Conservation (phyloP, 2,888 invertebrate genomes). For the Candidula unifasciata region DNA sequence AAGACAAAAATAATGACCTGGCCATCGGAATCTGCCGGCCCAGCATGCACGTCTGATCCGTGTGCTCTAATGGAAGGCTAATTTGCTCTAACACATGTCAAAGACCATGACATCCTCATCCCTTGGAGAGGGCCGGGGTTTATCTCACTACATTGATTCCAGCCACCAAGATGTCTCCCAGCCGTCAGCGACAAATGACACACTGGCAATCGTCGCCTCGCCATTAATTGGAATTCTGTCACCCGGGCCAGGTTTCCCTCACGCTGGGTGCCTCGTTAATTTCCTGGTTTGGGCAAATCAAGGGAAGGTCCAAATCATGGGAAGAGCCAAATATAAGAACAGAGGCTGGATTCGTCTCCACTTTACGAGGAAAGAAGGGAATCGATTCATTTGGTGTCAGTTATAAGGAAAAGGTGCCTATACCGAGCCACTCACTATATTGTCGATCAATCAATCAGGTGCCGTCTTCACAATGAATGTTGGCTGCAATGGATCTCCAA, state of each 20-base stretch:
- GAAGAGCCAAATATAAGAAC: constrained; percentile 14
- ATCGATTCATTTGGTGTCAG: not conserved
- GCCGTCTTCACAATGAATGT: too few relatives aligned
- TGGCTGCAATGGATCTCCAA: too few relatives aligned
- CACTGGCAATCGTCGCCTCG: constrained; percentile 32
- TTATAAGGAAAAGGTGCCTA: too few relatives aligned
- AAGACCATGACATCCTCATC: constrained; percentile 37
- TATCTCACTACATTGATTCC: constrained; percentile 47
- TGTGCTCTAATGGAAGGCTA: constrained; percentile 43
- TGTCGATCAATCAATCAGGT: too few relatives aligned
- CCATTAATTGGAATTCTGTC: constrained; percentile 51
- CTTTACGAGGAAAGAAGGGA: not conserved
- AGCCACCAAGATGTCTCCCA: constrained; percentile 38
- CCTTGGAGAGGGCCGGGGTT: constrained; percentile 31
- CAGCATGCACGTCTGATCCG: constrained; percentile 5
- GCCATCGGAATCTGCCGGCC: constrained; percentile 27
- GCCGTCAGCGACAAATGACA: constrained; percentile 43
- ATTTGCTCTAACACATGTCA: constrained; percentile 46
- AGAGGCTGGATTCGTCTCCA: not conserved
- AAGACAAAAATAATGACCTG: not conserved
- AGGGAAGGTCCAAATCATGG: not conserved
- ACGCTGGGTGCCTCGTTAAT: constrained; percentile 47
- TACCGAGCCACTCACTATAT: too few relatives aligned
- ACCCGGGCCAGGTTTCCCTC: constrained; percentile 44
- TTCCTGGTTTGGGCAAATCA: constrained; percentile 38